Conservation (phyloP, 2,888 invertebrate species). For the Tipula lateralis region DNA sequence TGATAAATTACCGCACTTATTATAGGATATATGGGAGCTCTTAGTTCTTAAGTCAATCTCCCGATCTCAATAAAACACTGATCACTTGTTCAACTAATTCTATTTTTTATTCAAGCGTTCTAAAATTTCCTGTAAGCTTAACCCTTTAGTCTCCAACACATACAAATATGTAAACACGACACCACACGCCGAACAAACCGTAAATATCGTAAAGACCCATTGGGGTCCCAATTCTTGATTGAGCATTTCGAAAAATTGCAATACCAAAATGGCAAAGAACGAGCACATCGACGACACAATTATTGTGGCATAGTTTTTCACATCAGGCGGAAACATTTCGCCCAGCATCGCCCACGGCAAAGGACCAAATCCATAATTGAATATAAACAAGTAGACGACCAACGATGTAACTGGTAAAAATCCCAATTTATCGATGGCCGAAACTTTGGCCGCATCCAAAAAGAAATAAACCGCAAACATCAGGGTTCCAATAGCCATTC, state of each 20-base stretch:
- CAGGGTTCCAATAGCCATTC: neutral
- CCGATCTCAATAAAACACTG: no score
- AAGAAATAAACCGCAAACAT: neutral
- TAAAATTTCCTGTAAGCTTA: neutral
- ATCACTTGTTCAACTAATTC: neutral
- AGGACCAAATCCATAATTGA: constrained; percentile 65
- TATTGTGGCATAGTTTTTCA: constrained; percentile 62
- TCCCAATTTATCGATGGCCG: constrained; percentile 43
- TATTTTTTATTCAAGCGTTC: neutral
- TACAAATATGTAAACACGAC: neutral
- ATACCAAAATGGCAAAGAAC: constrained; percentile 62
- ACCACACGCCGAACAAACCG: neutral
- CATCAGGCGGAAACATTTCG: constrained; percentile 67
- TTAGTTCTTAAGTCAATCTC: no score
- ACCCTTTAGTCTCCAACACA: neutral
- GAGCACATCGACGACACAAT: constrained; percentile 66
- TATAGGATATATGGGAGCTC: no score
- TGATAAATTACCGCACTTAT: no score
- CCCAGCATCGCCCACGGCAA: constrained; percentile 71
- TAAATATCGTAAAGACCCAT: neutral
- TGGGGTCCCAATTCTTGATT: neutral
- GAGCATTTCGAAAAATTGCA: neutral
- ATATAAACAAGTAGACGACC: constrained; percentile 61
- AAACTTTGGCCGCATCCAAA: neutral
- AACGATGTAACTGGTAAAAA: constrained; percentile 64